phyloP scores from a whole-genome alignment of 2,113 vertebrate genomes.

The Chrysemys picta region DNA sequence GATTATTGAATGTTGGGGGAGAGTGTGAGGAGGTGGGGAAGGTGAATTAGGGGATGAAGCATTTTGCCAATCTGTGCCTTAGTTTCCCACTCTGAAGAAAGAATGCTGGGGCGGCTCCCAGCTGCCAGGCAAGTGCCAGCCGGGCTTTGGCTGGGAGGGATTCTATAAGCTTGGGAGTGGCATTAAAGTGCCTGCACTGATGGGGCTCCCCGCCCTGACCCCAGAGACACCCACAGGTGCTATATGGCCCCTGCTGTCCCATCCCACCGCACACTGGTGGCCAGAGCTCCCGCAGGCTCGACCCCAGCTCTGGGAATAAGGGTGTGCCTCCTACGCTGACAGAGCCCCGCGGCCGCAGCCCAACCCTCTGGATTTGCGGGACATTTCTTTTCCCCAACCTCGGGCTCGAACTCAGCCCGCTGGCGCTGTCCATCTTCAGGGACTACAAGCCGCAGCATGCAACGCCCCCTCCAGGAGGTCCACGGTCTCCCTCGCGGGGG shows the following conservation, averaged over 20 bases:
- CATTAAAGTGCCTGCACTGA: background rate
- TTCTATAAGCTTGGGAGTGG: background rate
- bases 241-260: background rate
- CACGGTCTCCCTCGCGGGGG: background rate
- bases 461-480: background rate
- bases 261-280: background rate
- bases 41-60: background rate
- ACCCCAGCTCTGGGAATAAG: too few relatives aligned
- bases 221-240: background rate
- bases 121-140: background rate
- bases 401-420: rapidly evolving
- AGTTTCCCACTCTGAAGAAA: background rate
- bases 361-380: background rate
- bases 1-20: background rate
- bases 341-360: too few relatives aligned
- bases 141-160: background rate
- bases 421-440: rapidly evolving
- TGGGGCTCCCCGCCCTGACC: background rate
- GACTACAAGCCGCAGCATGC: background rate
- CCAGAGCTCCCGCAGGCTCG: too few relatives aligned
- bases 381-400: background rate
- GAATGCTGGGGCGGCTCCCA: background rate
- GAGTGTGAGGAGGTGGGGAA: background rate
- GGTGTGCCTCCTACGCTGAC: too few relatives aligned
- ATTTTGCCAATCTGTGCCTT: background rate